Base-by-base conservation (phyloP, 2,797 vertebrate genomes). In the Rhinatrema bivittatum region DNA sequence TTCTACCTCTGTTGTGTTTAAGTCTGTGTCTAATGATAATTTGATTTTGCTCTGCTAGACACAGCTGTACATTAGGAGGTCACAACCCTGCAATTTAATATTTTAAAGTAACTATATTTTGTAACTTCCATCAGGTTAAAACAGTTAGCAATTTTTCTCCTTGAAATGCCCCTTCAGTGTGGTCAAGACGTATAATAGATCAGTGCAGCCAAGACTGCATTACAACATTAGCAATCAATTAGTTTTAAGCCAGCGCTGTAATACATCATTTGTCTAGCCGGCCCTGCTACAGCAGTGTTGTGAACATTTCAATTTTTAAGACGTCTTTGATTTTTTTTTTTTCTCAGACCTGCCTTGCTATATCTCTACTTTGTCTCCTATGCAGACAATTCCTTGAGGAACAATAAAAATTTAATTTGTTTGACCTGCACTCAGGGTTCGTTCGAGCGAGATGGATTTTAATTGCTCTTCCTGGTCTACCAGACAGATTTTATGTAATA, bases 211-310 rank as follows among this genome's bases (percentile, higher is more conserved):
- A 78, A 70, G 71, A 74, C 75, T 74, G 70, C 74, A 79, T 76
- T 84, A 76, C 75, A 77, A 72, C 78, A 80, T 81, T 78, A 79
- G 76, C 80, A 78, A 83, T 83, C 76, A 82, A 85, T 85, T 85
- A 83, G 67, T 69, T 76, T 77, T 76, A 78, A 76, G 76, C 66
- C 64, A 64, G 66, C 25, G 1, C 57, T 63, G 66, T 37, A 79
- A 81, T 81, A 77, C 69, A 72, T 80, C 78, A 82, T 75, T 77
- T 77, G 70, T 78, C 77, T 60, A 70, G 62, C 67, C 65, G 76
- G 60, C 68, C 67, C 65, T 76, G 60, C 68, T 65, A 76, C 23
- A 49, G 63, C 58, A 59, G 58, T 77, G 66, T 66, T 70, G 69
- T 72, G 74, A 76, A 68, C 75, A 50, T 81, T 79, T 76, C 73